Conservation (phyloP, 92 coral and sea anemone genomes). For the Anthopleura xanthogrammica region DNA sequence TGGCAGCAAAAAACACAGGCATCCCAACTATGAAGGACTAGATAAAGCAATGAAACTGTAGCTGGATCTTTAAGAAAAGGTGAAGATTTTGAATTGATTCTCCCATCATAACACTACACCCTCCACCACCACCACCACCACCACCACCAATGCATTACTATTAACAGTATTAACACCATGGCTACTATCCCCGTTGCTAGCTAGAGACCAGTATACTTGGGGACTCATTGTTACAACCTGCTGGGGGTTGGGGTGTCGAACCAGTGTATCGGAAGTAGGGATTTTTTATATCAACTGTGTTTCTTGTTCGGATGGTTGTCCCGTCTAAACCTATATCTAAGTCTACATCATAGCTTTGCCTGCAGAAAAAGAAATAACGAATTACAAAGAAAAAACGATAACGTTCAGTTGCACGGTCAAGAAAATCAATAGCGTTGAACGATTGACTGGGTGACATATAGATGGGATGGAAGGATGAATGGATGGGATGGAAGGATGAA, state of each 20-base stretch:
- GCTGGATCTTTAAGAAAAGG: too few species aligned
- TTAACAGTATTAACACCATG: constrained; percentile 32
- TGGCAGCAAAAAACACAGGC: too few species aligned
- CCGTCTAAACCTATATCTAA: constrained; percentile 82
- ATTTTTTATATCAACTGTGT: constrained; percentile 85
- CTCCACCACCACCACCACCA: constrained; percentile 44
- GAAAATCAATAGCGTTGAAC: too few species aligned
- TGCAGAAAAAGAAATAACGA: background rate
- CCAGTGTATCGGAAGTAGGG: constrained; percentile 98
- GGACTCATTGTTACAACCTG: constrained; percentile 81
- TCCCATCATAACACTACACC: constrained; percentile 35
- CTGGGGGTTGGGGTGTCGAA: constrained; percentile 68
- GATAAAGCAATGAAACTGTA: too few species aligned
- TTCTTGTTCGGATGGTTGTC: constrained; percentile 69
- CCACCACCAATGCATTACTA: constrained; percentile 30
- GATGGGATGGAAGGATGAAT: too few species aligned
- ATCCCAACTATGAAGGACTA: too few species aligned
- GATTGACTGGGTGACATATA: too few species aligned
- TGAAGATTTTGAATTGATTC: constrained; percentile 23
- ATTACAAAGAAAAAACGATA: too few species aligned
- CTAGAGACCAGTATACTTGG: constrained; percentile 91
- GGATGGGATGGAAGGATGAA: too few species aligned
- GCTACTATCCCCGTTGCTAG: constrained; percentile 39
- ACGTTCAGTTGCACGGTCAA: too few species aligned
- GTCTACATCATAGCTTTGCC: constrained; percentile 97